Percentiles rank a stretch among this genome's conserved stretches.
Conservation (phyloP, 1,140 invertebrate genomes). For the Lepidurus arcticus region DNA sequence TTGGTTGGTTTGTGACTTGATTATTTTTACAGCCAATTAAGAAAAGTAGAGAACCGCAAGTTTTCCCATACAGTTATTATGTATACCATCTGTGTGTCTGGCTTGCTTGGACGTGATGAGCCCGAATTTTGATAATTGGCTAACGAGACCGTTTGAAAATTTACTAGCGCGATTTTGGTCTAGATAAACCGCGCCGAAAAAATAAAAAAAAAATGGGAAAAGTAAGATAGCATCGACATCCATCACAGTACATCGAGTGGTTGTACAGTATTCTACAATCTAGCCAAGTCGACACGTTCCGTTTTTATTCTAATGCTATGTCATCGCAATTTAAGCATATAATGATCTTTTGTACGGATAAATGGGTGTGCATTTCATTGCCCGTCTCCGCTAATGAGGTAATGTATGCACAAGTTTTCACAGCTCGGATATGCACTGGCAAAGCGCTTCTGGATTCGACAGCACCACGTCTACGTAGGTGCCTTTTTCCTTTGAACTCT, state of each 20-base stretch:
- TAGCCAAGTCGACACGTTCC: neutral
- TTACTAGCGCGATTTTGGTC: neutral
- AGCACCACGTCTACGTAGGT: neutral
- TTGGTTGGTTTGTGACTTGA: neutral
- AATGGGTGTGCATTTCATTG: neutral
- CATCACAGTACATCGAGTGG: too few species aligned
- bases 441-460: neutral
- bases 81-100: slow-evolving; percentile 15
- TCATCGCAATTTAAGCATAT: neutral
- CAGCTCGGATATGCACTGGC: neutral
- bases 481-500: too few species aligned
- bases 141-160: neutral
- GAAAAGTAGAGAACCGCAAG: neutral
- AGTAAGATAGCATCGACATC: slow-evolving; percentile 1
- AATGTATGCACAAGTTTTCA: neutral
- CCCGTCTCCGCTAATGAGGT: neutral
- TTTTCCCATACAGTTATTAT: neutral
- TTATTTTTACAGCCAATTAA: neutral
- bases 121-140: neutral
- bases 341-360: neutral
- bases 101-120: slow-evolving; percentile 4
- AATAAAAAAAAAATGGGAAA: neutral
- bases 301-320: too few species aligned
- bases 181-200: neutral
- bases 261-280: neutral